A percentile compares a stretch with the other conserved stretches of the same genome.
These are phyloP conservation scores for Rhopalosiphum maidis DNA, from an alignment of 1,140 invertebrate genomes.

Conservation along the genomic window DNA sequence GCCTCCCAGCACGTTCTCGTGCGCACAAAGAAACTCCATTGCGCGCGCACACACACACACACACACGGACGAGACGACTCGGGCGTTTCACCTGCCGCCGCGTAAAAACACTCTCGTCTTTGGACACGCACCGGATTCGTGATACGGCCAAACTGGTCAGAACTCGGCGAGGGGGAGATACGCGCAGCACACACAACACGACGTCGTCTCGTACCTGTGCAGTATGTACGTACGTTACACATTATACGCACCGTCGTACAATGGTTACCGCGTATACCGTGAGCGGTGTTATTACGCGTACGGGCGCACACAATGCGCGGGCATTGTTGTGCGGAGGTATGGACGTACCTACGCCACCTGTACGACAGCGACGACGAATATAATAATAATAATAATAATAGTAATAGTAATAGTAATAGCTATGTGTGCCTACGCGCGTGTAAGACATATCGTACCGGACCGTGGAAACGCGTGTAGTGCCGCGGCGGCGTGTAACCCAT, in stretches of 20 bases:
- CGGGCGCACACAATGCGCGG: background rate
- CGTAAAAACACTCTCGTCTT: background rate
- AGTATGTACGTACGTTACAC: too few species aligned
- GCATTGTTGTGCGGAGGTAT: background rate
- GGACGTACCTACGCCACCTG: background rate
- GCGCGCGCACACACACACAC: background rate
- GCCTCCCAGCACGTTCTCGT: background rate
- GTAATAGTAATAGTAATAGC: too few species aligned
- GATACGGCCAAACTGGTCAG: background rate
- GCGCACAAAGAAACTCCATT: background rate
- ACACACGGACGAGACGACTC: background rate
- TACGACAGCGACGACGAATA: background rate
- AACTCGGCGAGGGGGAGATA: background rate
- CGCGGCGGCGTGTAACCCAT: background rate
- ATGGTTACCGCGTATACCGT: background rate
- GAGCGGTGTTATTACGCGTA: background rate
- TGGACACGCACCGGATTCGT: background rate
- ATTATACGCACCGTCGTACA: too few species aligned
- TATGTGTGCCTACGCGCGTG: background rate
- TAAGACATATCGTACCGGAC: background rate
- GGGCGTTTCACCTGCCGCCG: background rate
- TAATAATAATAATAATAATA: background rate
- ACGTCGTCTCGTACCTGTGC: too few species aligned
- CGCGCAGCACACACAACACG: too few species aligned
- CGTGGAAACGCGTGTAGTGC: background rate